Conservation (phyloP, 1,140 invertebrate species). For the Aleiodes sp. region DNA sequence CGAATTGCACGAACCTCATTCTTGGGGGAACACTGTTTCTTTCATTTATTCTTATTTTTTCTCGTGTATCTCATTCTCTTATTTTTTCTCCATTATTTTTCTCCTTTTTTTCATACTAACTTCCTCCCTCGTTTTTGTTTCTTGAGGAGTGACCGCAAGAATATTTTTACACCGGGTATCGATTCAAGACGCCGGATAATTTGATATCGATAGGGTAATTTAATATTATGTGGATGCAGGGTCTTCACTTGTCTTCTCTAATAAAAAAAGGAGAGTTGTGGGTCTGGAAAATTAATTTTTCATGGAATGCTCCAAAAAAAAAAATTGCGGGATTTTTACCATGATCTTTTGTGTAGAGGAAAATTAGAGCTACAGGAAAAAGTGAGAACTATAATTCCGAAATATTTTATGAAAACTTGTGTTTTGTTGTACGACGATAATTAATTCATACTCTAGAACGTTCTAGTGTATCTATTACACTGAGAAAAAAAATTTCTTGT, state of each 20-base stretch:
- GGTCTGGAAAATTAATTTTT: too few species aligned
- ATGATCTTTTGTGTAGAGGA: too few species aligned
- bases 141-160: constrained; percentile 38
- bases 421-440: too few species aligned
- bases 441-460: too few species aligned
- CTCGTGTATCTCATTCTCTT: background rate
- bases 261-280: too few species aligned
- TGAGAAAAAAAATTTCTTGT: too few species aligned
- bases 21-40: constrained; percentile 9
- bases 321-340: too few species aligned
- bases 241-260: constrained; percentile 40
- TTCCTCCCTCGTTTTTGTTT: constrained; percentile 28
- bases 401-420: too few species aligned
- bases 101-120: constrained; percentile 9
- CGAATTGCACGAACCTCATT: constrained; percentile 47
- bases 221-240: constrained; percentile 58
- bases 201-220: constrained; percentile 64
- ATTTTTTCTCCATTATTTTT: background rate
- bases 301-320: too few species aligned
- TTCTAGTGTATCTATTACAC: too few species aligned
- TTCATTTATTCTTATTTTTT: constrained; percentile 18
- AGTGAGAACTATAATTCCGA: too few species aligned
- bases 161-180: constrained; percentile 54
- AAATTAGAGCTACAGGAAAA: too few species aligned
- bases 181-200: constrained; percentile 66